Evolutionary conservation across 2,113 vertebrate species (phyloP).

Genomic region (Poeciliopsis prolifica): DNA sequence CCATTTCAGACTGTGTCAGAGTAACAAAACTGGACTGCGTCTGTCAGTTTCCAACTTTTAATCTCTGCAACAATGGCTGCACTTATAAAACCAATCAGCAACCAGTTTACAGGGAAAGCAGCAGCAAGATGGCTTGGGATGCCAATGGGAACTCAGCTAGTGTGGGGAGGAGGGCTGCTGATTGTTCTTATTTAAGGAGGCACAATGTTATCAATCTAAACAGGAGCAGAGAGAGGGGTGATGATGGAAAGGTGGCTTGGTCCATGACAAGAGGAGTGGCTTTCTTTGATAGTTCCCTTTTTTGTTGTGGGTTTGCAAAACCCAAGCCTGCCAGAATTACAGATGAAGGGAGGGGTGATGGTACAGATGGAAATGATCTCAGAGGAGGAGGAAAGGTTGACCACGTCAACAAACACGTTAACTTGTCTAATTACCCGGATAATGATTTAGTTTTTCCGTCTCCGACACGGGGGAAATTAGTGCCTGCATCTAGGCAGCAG

Average conservation of each 20-base stretch:
- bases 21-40: conserved; percentile 27
- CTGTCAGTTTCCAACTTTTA: conserved; percentile 6
- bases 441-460: conserved; percentile 59
- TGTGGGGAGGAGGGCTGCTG: conserved; percentile 52
- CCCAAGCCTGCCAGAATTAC: conserved; percentile 24
- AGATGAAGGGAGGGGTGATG: conserved; percentile 5
- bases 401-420: conserved; percentile 46
- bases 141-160: conserved; percentile 42
- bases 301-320: background rate
- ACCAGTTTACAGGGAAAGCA: conserved; percentile 15
- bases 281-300: background rate
- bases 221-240: conserved; percentile 56
- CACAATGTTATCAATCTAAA: conserved; percentile 72
- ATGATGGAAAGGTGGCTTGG: conserved; percentile 48
- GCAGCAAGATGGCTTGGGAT: conserved; percentile 2
- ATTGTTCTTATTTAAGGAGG: conserved; percentile 65
- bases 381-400: conserved; percentile 28
- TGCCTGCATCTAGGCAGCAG: conserved; percentile 26
- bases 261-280: conserved; percentile 17
- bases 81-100: conserved; percentile 2
- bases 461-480: conserved; percentile 44
- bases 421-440: conserved; percentile 66
- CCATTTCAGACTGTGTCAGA: conserved; percentile 4
- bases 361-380: conserved; percentile 8
- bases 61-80: background rate